A percentile compares a stretch with the other conserved stretches of the same genome.
These are phyloP conservation scores for Sturnus vulgaris DNA, from an alignment of 2,113 vertebrate genomes.

Conservation along the genomic window DNA sequence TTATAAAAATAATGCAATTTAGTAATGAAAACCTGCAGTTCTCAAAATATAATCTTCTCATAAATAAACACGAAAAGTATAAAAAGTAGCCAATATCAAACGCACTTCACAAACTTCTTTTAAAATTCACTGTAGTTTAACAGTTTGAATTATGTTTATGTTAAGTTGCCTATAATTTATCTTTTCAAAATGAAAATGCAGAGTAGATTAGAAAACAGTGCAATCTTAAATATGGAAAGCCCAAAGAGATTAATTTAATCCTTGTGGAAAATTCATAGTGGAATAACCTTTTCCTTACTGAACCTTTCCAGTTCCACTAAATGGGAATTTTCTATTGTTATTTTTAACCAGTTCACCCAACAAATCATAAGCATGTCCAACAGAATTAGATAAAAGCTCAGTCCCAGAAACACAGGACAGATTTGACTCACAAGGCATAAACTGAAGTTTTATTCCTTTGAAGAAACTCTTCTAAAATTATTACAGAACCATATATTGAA, in stretches of 20 bases:
- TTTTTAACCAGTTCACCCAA: slow-evolving; percentile 17
- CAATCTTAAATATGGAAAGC: neutral
- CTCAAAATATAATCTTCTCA: neutral
- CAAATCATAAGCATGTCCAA: neutral
- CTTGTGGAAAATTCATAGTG: neutral
- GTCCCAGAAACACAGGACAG: neutral
- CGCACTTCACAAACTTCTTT: neutral
- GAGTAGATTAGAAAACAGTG: neutral
- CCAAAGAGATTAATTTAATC: neutral
- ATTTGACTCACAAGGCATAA: neutral
- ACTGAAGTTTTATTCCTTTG: neutral
- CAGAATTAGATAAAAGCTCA: slow-evolving; percentile 5
- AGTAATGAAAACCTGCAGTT: neutral
- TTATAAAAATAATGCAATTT: neutral
- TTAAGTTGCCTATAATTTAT: neutral
- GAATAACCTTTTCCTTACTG: neutral
- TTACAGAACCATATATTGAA: neutral
- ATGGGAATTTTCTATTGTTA: neutral
- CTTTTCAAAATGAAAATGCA: neutral
- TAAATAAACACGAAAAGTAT: neutral
- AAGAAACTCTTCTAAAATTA: neutral
- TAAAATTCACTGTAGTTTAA: neutral
- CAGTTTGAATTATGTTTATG: neutral
- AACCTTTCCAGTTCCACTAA: neutral
- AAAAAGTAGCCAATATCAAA: neutral